Conservation (phyloP, 2,888 invertebrate genomes). For the Microplitis deprimator region DNA sequence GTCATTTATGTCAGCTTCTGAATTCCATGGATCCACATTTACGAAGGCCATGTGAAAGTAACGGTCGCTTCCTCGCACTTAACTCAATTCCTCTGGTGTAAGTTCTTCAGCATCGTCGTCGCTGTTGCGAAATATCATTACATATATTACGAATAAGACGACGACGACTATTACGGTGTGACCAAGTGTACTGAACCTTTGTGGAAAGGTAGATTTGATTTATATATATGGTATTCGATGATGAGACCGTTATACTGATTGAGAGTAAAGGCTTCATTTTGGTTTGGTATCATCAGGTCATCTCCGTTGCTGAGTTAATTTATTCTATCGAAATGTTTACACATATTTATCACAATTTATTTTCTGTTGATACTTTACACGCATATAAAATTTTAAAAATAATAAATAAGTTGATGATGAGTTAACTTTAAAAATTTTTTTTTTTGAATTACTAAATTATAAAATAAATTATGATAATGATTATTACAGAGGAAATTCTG, state of each 20-base stretch:
- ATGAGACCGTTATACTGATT: conserved; percentile 1
- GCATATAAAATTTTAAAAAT: too few relatives aligned
- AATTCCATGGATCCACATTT: conserved; percentile 56
- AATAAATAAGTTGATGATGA: too few relatives aligned
- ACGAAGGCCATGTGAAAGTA: conserved; percentile 62
- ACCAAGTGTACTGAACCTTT: conserved; percentile 4
- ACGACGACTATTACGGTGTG: conserved; percentile 4
- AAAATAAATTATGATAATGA: neutral
- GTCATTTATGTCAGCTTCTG: conserved; percentile 48
- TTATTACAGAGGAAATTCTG: conserved; percentile 43
- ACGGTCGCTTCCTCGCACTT: conserved; percentile 54
- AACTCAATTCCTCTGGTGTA: neutral
- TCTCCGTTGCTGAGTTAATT: neutral
- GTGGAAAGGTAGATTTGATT: conserved; percentile 3
- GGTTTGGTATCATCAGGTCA: neutral
- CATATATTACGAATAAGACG: conserved; percentile 28
- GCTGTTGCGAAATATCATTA: conserved; percentile 50
- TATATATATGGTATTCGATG: conserved; percentile 1
- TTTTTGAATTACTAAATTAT: too few relatives aligned
- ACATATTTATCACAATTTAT: neutral
- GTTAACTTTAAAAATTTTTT: too few relatives aligned
- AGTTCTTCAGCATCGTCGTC: conserved; percentile 20
- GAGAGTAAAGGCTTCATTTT: neutral
- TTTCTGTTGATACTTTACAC: neutral
- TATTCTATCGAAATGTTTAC: neutral